Conservation (phyloP, 2,113 vertebrate genomes). For the Brienomyrus longianalis region DNA sequence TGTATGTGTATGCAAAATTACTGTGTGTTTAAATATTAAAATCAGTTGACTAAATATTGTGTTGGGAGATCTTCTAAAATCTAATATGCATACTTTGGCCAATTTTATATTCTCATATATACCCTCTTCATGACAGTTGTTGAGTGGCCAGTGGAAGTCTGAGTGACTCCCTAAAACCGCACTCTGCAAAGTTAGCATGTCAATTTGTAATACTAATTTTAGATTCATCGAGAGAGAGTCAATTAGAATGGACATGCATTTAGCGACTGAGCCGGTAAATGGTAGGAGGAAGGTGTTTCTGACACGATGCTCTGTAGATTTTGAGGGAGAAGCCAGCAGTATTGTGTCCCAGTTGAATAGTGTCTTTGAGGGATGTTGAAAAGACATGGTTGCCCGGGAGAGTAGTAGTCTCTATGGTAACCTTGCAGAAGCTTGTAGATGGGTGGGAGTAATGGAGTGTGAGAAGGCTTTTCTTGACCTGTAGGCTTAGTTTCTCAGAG, state of each 20-base stretch:
- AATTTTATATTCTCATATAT: not conserved
- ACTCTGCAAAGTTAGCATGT: not conserved
- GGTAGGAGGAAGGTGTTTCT: slow-evolving; percentile 17
- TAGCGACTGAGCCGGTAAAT: slow-evolving; percentile 1
- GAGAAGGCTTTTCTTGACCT: slow-evolving; percentile 29
- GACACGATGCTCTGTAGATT: slow-evolving; percentile 23
- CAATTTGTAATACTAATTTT: slow-evolving; percentile 6
- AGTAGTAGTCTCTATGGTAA: slow-evolving; percentile 42
- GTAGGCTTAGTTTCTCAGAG: not conserved
- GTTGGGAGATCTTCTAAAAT: not conserved
- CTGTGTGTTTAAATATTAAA: not conserved
- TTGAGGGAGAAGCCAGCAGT: slow-evolving; percentile 36
- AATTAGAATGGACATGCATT: not conserved
- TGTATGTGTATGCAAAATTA: not conserved
- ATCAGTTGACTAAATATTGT: not conserved
- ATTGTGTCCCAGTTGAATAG: slow-evolving; percentile 41
- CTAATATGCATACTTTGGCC: not conserved
- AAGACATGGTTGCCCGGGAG: slow-evolving; percentile 44
- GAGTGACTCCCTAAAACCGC: not conserved
- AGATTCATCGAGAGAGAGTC: not conserved
- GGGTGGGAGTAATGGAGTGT: slow-evolving; percentile 26
- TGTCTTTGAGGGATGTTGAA: slow-evolving; percentile 37
- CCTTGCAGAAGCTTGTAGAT: slow-evolving; percentile 29
- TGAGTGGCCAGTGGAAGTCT: not conserved
- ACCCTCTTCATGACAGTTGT: not conserved